Base-by-base conservation (phyloP, 2,888 invertebrate genomes). In the Oligia latruncula region DNA sequence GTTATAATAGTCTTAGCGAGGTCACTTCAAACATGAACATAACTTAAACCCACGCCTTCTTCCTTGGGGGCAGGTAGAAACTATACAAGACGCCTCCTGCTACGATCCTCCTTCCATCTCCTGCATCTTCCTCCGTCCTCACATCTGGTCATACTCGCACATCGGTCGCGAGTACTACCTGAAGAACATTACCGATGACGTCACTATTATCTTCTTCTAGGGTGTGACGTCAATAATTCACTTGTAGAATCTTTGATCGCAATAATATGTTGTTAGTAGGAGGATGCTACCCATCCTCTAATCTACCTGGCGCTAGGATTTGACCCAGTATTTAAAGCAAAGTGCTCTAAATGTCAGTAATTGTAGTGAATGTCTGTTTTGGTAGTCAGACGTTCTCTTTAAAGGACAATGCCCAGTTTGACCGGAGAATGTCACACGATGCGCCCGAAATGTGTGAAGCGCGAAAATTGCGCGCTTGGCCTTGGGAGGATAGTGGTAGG, bases 341-440 rank as follows among this genome's bases (percentile, higher is more conserved):
- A 15, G 0, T 76, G 52, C 4, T 65, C 73, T 58, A 84, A 77
- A 73, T 62, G 85, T 64, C 72, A 75, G 64, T 67, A 84, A 82
- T 60, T 79, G 74, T 66, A 64, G 81, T 43, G 83, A 87, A 81
- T 74, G 87, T 67, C 60, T 60, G 49, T 73, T 77, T 71, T 55
- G 40, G 15, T 5, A 23, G 17, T 55, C 11, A 20, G 52, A 78
- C 87, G 60, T 78, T 87, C 88, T 71, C 88, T 82, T 74, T 66
- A 67, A 88, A 83, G 83, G 87, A 80, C 80, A 60, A 29, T 68
- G 71, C 29, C 46, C 62, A 73, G 40, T 68, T n/a, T 66, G 71
- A 65, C 60, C 66, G 58, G 82, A 73, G 82, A 82, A 60, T 84
- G 84, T 79, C 78, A 35, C 58, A 6, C 43, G 71, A 71, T 49